A percentile compares a stretch with the other conserved stretches of the same genome.
phyloP scores from a whole-genome alignment of 37 sponge, comb jelly and placozoan species.

The Tethya wilhelma region DNA sequence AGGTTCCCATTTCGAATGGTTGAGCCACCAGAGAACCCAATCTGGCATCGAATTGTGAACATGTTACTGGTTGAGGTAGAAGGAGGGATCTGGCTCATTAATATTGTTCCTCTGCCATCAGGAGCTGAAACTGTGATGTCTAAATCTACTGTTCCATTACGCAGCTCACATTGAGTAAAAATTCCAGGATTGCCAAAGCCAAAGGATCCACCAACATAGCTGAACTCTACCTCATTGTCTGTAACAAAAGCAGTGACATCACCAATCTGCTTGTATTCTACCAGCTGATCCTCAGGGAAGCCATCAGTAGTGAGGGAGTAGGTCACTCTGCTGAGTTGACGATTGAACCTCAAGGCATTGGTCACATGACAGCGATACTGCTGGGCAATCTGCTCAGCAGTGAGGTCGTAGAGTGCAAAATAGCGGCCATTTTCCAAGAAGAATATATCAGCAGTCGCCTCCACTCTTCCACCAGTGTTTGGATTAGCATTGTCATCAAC shows the following conservation, averaged over 20 bases:
- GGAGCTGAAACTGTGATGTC: too few relatives aligned
- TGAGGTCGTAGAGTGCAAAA: conserved; percentile 16
- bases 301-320: neutral
- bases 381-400: neutral
- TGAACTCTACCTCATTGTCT: neutral
- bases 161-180: too few relatives aligned
- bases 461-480: neutral
- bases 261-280: conserved; percentile 25
- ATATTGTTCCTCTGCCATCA: too few relatives aligned
- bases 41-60: too few relatives aligned
- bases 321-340: neutral
- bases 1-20: too few relatives aligned
- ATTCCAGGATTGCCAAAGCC: too few relatives aligned
- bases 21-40: too few relatives aligned
- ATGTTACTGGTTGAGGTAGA: too few relatives aligned
- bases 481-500: neutral
- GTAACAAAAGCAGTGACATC: neutral
- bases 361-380: conserved; percentile 55
- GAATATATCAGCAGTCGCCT: neutral
- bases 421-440: conserved; percentile 31
- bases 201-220: conserved; percentile 7
- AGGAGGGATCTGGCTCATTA: too few relatives aligned
- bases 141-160: too few relatives aligned
- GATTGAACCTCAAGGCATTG: conserved; percentile 30
- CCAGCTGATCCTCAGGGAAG: neutral